Conservation (phyloP, 2,888 invertebrate species). For the Calliphora vomitoria region DNA sequence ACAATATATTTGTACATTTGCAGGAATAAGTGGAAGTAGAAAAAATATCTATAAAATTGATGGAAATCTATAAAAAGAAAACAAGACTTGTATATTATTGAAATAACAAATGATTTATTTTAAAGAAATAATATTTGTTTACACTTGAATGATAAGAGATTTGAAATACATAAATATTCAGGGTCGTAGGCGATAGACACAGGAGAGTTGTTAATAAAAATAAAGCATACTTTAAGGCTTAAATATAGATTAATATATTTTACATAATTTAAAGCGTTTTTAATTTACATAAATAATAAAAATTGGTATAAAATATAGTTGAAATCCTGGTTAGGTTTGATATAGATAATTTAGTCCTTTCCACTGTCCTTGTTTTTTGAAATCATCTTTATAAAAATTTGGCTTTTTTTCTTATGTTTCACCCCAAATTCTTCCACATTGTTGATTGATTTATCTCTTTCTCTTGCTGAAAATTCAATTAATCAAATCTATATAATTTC, state of each 20-base stretch:
- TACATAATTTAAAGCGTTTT: too few relatives aligned
- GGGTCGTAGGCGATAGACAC: background rate
- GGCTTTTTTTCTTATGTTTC: too few relatives aligned
- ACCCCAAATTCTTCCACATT: background rate
- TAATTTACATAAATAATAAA: too few relatives aligned
- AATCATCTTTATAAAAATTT: too few relatives aligned
- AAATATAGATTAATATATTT: background rate
- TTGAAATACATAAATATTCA: background rate
- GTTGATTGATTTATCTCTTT: background rate
- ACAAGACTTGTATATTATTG: background rate
- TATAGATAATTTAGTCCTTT: too few relatives aligned
- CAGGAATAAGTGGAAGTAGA: background rate
- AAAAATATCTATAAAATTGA: background rate
- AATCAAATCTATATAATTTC: background rate
- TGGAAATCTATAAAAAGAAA: background rate
- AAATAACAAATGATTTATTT: background rate
- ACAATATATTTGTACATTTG: conserved; percentile 21
- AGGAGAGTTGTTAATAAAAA: background rate
- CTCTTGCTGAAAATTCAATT: background rate
- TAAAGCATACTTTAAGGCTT: background rate
- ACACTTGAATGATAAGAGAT: background rate
- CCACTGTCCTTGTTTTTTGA: too few relatives aligned
- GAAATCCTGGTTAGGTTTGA: too few relatives aligned
- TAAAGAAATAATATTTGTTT: conserved; percentile 1
- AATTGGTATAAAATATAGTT: too few relatives aligned